Base-by-base conservation (phyloP, 2,113 vertebrate species). In the Choloepus hoffmanni region DNA sequence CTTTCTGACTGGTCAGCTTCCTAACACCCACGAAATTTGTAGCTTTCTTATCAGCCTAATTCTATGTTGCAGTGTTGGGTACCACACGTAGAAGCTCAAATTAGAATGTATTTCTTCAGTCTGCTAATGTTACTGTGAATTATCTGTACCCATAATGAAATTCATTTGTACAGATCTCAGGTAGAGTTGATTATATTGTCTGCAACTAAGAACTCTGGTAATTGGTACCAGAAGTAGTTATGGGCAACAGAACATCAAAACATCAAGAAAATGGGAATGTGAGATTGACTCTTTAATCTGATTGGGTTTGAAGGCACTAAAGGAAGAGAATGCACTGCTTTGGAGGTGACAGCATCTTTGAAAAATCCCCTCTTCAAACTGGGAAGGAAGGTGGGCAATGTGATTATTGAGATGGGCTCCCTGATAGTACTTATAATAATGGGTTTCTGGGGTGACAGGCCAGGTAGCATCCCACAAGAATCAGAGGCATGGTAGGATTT, bases 161-260 rank as follows among this genome's bases (percentile, higher is more conserved):
- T 77, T 19, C 72, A 81, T 65, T 70, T 88, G n/a, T 33, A 70
- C 11, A 40, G 21, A 92, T 48, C 73, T 24, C 4, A 85, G 36
- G 4, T 50, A 53, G 30, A n/a, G 18, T 43, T 93, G 74, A 62
- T 68, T 72, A 67, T 40, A n/a, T 24, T 55, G 26, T 43, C 48
- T 84, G 15, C 40, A 67, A 84, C 33, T 92, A 77, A 92, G 40
- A 84, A 77, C 16, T 7, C 21, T 83, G 36, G 23, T 65, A 48
- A 90, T 43, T 76, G 85, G 55, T 87, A 43, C 19, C 92, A 85
- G 76, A 76, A 95, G 33, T 72, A 9, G 79, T 74, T 78, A 24
- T 36, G 15, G 53, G 19, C n/a, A 90, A 88, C 10, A 55, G 43
- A 94, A 74, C 11, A 33, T 60, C 10, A 55, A n/a, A 95, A 74